Conservation (phyloP, 2,888 invertebrate genomes). For the Pelosia muscerda region DNA sequence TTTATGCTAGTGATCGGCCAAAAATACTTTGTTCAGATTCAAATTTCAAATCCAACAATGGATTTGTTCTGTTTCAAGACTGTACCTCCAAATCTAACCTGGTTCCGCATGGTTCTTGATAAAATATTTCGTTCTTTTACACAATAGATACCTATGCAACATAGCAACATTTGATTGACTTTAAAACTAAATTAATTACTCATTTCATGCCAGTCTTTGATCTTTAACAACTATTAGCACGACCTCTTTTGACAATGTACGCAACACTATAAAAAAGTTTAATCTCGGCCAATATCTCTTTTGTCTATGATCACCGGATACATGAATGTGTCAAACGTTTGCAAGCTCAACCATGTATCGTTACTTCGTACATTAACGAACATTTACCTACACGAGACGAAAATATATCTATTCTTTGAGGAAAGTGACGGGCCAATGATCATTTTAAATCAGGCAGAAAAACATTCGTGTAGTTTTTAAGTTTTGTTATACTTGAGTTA, state of each 20-base stretch:
- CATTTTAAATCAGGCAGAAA: background rate
- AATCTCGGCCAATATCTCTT: slow-evolving; percentile 20
- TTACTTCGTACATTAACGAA: slow-evolving; percentile 27
- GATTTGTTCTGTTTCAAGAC: background rate
- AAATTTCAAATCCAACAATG: background rate
- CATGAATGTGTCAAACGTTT: slow-evolving; percentile 25
- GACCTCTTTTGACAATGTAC: slow-evolving; percentile 10
- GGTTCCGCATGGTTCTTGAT: too few relatives aligned
- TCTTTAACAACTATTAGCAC: slow-evolving; percentile 11
- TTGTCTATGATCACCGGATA: slow-evolving; percentile 28
- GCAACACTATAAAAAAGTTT: slow-evolving; percentile 20
- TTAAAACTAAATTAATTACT: slow-evolving; percentile 15
- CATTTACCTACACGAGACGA: slow-evolving; percentile 39
- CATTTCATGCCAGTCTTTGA: slow-evolving; percentile 17
- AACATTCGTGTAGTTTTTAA: too few relatives aligned
- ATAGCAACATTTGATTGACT: slow-evolving; percentile 6
- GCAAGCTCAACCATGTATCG: slow-evolving; percentile 16
- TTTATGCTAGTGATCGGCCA: background rate
- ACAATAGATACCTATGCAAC: background rate
- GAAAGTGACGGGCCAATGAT: slow-evolving; percentile 5
- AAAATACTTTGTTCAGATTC: background rate
- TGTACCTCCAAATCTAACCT: background rate
- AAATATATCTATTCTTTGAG: too few relatives aligned
- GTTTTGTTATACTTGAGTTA: too few relatives aligned
- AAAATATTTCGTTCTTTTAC: too few relatives aligned